phyloP scores from a whole-genome alignment of 2,797 vertebrate genomes.

The Sebastes matsubarae region DNA sequence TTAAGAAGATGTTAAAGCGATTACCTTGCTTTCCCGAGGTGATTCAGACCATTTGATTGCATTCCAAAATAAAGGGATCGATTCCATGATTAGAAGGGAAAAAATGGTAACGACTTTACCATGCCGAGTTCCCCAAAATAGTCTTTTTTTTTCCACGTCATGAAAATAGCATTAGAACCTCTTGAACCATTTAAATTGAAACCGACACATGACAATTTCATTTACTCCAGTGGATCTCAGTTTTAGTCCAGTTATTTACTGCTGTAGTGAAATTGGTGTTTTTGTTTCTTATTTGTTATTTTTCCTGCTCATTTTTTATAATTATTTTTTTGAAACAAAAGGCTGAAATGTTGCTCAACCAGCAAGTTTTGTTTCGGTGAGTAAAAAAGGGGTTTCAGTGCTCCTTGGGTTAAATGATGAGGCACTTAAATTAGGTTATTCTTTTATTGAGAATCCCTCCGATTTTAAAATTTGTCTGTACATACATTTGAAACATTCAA shows the following conservation, averaged over 20 bases:
- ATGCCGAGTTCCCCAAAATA: slow-evolving; percentile 34
- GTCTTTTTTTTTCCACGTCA: slow-evolving; percentile 16
- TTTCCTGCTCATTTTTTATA: slow-evolving; percentile 53
- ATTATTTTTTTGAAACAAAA: slow-evolving; percentile 69
- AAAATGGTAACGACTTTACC: slow-evolving; percentile 49
- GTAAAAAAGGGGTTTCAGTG: slow-evolving; percentile 55
- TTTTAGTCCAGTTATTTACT: slow-evolving; percentile 63
- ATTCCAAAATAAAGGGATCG: slow-evolving; percentile 79
- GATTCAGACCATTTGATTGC: slow-evolving; percentile 69
- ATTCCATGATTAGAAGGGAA: slow-evolving; percentile 69
- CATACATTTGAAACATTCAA: slow-evolving; percentile 36
- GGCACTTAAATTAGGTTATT: slow-evolving; percentile 79
- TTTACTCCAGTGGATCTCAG: slow-evolving; percentile 49
- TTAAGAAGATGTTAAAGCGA: slow-evolving; percentile 40
- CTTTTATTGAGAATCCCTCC: slow-evolving; percentile 43
- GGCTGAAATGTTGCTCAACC: slow-evolving; percentile 90
- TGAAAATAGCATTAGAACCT: slow-evolving; percentile 38
- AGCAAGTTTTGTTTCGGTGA: slow-evolving; percentile 91
- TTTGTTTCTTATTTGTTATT: slow-evolving; percentile 52
- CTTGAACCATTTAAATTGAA: slow-evolving; percentile 50
- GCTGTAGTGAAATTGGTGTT: slow-evolving; percentile 71
- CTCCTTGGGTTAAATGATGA: slow-evolving; percentile 69
- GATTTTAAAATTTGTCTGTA: slow-evolving; percentile 45
- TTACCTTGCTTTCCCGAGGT: slow-evolving; percentile 41
- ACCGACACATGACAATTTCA: slow-evolving; percentile 46